Percentiles rank a stretch among this genome's conserved stretches.
These are phyloP conservation scores for Halichoerus grypus DNA, from an alignment of 2,113 vertebrate species.

Conservation along the genomic window DNA sequence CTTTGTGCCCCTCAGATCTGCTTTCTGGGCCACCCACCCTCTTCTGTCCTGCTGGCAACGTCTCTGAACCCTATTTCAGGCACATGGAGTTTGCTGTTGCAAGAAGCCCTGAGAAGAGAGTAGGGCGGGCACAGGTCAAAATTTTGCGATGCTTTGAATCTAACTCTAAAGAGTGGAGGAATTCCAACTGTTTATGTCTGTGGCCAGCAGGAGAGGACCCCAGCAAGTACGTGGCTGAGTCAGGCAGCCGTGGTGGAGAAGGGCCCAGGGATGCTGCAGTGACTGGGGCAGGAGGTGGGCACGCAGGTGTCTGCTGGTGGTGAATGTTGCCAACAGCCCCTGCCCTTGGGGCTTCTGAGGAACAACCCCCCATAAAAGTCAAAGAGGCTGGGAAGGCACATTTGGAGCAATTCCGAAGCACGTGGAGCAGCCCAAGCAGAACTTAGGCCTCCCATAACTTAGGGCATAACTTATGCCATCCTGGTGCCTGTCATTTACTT, in stretches of 20 bases:
- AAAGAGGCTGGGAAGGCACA: neutral
- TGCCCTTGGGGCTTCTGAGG: neutral
- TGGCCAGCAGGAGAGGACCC: neutral
- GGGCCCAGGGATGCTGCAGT: neutral
- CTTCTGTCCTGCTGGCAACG: neutral
- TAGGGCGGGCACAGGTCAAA: neutral
- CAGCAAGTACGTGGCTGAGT: neutral
- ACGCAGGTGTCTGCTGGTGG: neutral
- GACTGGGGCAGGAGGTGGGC: neutral
- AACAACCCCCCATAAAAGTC: neutral
- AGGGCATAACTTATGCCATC: neutral
- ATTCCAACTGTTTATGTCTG: neutral
- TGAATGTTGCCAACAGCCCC: neutral
- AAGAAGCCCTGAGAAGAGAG: neutral
- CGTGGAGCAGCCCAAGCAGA: too few relatives aligned
- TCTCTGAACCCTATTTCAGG: neutral
- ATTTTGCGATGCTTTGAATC: neutral
- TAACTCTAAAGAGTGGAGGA: neutral
- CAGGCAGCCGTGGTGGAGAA: neutral
- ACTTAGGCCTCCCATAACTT: neutral
- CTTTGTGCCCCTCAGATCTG: neutral
- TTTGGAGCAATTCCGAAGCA: neutral
- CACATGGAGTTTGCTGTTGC: too few relatives aligned
- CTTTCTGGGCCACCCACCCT: neutral
- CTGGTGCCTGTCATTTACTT: rapidly evolving